Evolutionary conservation across 2,888 invertebrate species (phyloP).

Genomic region (Apoderus coryli): DNA sequence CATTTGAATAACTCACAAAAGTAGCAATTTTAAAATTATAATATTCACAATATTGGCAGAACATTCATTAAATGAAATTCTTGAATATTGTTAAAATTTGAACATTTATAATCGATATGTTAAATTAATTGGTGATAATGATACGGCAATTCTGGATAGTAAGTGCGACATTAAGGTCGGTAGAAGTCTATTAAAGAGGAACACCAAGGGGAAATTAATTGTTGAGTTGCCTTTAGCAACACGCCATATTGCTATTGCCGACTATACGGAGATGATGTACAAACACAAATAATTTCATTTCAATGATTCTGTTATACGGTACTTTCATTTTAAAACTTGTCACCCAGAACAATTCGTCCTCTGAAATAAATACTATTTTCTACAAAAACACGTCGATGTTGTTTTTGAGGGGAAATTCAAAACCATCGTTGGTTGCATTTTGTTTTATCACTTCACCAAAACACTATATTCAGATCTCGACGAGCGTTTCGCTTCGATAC

Average conservation of each 20-base stretch:
- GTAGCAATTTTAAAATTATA: too few species aligned
- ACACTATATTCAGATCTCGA: too few species aligned
- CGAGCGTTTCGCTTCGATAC: too few species aligned
- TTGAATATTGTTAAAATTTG: conserved; percentile 24
- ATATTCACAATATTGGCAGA: too few species aligned
- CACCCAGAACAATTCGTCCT: too few species aligned
- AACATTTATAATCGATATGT: conserved; percentile 40
- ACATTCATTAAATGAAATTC: too few species aligned
- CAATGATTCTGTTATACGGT: too few species aligned
- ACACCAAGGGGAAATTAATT: conserved; percentile 44
- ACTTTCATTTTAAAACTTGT: conserved; percentile 21
- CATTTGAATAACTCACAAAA: too few species aligned
- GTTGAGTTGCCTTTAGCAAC: conserved; percentile 58
- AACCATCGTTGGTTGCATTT: conserved; percentile 46
- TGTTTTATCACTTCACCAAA: too few species aligned
- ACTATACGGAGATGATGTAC: conserved; percentile 44
- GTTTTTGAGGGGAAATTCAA: conserved; percentile 64
- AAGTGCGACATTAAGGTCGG: conserved; percentile 38
- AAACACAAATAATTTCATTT: too few species aligned
- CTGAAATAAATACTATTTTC: too few species aligned
- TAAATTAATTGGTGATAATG: conserved; percentile 55
- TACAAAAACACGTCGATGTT: too few species aligned
- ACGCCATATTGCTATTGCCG: conserved; percentile 51
- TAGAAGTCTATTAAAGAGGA: conserved; percentile 22
- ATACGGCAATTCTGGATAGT: conserved; percentile 54